Percentiles rank a stretch among this genome's conserved stretches.
phyloP scores from a whole-genome alignment of 2,113 vertebrate genomes.

The Vicugna pacos region DNA sequence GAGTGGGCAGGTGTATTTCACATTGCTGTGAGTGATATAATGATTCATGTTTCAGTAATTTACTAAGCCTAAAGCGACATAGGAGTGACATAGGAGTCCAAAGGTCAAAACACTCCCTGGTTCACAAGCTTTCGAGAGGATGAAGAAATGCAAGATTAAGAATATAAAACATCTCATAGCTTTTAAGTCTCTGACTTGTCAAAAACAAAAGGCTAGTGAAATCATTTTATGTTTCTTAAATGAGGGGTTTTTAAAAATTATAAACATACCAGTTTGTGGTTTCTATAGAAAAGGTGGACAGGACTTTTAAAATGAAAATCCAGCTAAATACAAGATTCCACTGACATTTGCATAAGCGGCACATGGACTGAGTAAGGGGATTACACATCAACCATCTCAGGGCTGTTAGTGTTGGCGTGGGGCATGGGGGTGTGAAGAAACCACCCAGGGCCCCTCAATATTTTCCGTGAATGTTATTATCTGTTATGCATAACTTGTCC shows the following conservation, averaged over 20 bases:
- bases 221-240: background rate
- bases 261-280: background rate
- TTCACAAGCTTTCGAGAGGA: background rate
- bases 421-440: background rate
- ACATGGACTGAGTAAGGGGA: background rate
- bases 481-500: background rate
- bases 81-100: background rate
- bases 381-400: background rate
- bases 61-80: background rate
- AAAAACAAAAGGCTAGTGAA: background rate
- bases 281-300: background rate
- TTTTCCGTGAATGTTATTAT: background rate
- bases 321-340: background rate
- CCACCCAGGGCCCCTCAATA: background rate
- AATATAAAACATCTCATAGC: background rate
- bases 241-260: background rate
- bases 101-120: background rate
- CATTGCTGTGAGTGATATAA: background rate
- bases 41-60: background rate
- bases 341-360: background rate
- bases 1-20: background rate
- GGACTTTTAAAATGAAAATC: slow-evolving; percentile 57
- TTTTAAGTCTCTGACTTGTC: background rate
- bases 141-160: background rate
- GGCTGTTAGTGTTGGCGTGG: background rate